A percentile compares a stretch with the other conserved stretches of the same genome.
Evolutionary conservation across 2,113 vertebrate species (phyloP).

Genomic region (Mustela lutreola): DNA sequence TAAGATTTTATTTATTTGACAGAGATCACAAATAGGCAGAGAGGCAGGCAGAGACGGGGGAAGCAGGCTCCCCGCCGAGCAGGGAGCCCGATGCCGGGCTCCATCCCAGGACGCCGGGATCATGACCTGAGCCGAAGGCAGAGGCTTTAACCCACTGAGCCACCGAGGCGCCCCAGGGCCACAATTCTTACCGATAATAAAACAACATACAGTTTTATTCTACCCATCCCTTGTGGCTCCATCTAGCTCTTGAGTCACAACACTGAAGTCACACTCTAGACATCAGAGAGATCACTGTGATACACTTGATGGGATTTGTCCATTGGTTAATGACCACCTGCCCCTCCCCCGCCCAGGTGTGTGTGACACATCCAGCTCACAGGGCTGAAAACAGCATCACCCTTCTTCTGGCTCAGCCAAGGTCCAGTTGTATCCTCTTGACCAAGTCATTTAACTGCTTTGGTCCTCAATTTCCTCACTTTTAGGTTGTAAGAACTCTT

Average conservation of each 20-base stretch:
- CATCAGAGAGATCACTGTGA: not conserved
- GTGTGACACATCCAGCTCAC: not conserved
- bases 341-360: not conserved
- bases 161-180: not conserved
- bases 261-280: not conserved
- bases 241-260: conserved; percentile 13
- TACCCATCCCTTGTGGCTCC: not conserved
- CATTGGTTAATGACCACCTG: not conserved
- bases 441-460: conserved; percentile 33
- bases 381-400: not conserved
- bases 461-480: not conserved
- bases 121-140: too few species aligned
- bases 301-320: not conserved
- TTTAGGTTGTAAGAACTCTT: not conserved
- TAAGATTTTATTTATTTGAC: too few species aligned
- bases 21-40: too few species aligned
- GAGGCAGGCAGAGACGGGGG: too few species aligned
- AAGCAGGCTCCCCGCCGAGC: too few species aligned
- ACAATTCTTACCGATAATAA: not conserved
- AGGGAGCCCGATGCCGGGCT: too few species aligned
- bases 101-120: too few species aligned
- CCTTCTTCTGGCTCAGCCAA: not conserved
- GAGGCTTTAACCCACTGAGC: too few species aligned
- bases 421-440: not conserved
- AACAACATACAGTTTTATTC: not conserved